These are phyloP conservation scores for Aspidiotus destructor DNA, from an alignment of 2,888 invertebrate genomes.

Conservation along the genomic window DNA sequence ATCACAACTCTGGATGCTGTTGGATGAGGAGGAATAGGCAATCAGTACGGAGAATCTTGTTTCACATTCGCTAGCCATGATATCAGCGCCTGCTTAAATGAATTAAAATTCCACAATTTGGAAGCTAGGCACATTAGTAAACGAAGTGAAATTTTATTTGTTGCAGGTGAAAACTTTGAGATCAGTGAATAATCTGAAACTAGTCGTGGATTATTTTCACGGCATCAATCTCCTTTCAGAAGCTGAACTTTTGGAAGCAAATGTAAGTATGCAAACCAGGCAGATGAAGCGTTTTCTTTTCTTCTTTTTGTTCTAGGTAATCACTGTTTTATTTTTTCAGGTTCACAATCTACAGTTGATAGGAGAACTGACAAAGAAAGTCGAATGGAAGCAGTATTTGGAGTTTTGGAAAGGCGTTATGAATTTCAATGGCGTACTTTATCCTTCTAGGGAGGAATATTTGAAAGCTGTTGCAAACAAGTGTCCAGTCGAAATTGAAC, in stretches of 20 bases:
- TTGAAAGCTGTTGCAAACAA: slow-evolving; percentile 6
- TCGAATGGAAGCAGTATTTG: slow-evolving; percentile 34
- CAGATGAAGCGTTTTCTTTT: not conserved
- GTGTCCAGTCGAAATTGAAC: not conserved
- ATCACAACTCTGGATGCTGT: too few species aligned
- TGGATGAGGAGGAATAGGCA: too few species aligned
- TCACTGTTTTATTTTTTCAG: slow-evolving; percentile 21
- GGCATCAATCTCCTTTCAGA: not conserved
- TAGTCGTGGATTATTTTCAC: slow-evolving; percentile 33
- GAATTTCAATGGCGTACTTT: slow-evolving; percentile 34
- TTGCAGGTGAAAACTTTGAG: slow-evolving; percentile 35
- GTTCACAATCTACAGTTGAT: slow-evolving; percentile 34
- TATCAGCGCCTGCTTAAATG: too few species aligned
- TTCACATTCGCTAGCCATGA: too few species aligned
- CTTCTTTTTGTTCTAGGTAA: not conserved
- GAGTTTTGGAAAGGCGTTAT: slow-evolving; percentile 34
- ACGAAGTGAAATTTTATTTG: not conserved
- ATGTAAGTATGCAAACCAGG: not conserved
- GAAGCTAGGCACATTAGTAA: too few species aligned
- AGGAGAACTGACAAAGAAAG: slow-evolving; percentile 23
- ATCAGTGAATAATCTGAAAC: slow-evolving; percentile 36
- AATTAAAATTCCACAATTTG: too few species aligned
- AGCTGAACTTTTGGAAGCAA: not conserved
- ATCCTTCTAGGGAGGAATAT: slow-evolving; percentile 35
- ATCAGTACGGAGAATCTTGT: too few species aligned